Percentiles rank a stretch among this genome's conserved stretches.
These are phyloP conservation scores for Spinus olivaceus DNA, from an alignment of 2,797 vertebrate species.

Conservation along the genomic window DNA sequence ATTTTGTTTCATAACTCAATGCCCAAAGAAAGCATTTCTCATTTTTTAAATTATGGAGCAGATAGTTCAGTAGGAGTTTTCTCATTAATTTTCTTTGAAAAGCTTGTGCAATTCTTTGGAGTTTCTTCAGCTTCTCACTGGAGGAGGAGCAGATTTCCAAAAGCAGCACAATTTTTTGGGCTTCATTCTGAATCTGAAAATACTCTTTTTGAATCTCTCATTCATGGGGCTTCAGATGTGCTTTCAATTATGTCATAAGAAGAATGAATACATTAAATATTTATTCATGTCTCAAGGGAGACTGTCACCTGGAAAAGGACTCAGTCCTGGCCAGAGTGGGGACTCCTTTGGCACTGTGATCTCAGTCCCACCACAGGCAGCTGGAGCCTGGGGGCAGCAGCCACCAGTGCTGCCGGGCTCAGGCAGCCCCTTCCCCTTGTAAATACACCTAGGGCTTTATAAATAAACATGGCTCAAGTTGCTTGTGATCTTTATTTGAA, in stretches of 20 bases:
- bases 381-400: background rate
- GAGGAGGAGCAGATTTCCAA: background rate
- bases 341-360: background rate
- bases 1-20: background rate
- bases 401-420: background rate
- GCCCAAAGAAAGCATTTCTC: background rate
- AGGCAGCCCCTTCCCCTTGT: background rate
- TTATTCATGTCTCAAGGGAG: background rate
- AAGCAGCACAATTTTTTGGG: background rate
- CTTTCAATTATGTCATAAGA: background rate
- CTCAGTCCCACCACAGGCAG: background rate
- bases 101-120: background rate
- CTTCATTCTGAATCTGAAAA: background rate
- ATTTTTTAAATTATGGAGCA: background rate
- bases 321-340: background rate
- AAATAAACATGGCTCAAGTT: background rate
- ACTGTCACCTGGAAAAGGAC: background rate
- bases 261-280: background rate
- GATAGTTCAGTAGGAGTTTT: background rate
- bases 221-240: background rate
- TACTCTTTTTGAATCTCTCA: background rate
- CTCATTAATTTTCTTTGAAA: background rate
- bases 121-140: background rate
- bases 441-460: background rate
- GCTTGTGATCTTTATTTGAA: background rate